Conservation (phyloP, 2,113 vertebrate species). For the Plecturocebus donacophilus region DNA sequence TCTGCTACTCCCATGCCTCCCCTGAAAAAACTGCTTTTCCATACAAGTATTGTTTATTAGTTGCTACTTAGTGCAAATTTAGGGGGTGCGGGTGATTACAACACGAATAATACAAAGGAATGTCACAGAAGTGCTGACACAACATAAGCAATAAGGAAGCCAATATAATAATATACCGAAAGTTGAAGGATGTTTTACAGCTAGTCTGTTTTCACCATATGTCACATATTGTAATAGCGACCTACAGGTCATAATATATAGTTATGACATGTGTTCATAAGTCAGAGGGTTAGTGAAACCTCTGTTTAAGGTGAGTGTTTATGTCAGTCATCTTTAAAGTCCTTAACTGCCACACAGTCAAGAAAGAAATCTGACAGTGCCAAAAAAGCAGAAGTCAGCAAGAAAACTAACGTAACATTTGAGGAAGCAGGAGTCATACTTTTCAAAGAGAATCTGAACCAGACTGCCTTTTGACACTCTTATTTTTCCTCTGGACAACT, state of each 20-base stretch:
- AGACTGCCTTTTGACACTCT: slow-evolving; percentile 63
- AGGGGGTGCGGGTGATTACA: slow-evolving; percentile 19
- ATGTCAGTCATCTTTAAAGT: slow-evolving; percentile 81
- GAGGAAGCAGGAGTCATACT: slow-evolving; percentile 72
- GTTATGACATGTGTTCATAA: slow-evolving; percentile 75
- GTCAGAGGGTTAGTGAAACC: slow-evolving; percentile 79
- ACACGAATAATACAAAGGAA: slow-evolving; percentile 60
- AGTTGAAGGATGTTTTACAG: slow-evolving; percentile 78
- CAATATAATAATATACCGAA: slow-evolving; percentile 43
- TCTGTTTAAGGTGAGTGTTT: slow-evolving; percentile 83
- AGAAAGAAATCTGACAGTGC: slow-evolving; percentile 78
- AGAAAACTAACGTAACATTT: slow-evolving; percentile 76
- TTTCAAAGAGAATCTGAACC: slow-evolving; percentile 66
- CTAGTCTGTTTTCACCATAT: slow-evolving; percentile 76
- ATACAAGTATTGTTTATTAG: background rate
- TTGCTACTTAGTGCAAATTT: slow-evolving; percentile 40
- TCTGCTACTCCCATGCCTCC: background rate
- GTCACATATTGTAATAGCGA: slow-evolving; percentile 78
- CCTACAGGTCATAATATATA: slow-evolving; percentile 72
- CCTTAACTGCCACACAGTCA: slow-evolving; percentile 68
- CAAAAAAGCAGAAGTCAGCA: slow-evolving; percentile 83
- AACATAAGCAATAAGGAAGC: slow-evolving; percentile 44
- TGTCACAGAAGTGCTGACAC: slow-evolving; percentile 74
- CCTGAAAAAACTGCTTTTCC: background rate
- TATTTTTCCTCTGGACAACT: slow-evolving; percentile 56